Evolutionary conservation across 1,140 invertebrate species (phyloP).

Genomic region (Carcinoscorpius rotundicauda): DNA sequence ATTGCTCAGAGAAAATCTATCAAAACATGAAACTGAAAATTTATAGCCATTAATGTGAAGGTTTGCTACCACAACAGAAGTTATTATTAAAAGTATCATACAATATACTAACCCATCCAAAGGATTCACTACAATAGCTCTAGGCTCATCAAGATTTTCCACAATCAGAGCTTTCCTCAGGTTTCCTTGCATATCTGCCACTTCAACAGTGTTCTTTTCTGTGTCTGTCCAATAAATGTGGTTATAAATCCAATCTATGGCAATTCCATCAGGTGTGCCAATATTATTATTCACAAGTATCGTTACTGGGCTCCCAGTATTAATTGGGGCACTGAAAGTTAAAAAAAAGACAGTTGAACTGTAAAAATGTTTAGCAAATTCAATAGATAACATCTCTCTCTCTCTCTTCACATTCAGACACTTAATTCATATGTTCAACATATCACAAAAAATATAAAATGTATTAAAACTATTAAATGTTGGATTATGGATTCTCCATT

Average conservation of each 20-base stretch:
- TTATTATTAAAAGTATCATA: too few species aligned
- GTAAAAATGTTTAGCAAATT: too few species aligned
- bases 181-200: constrained; percentile 75
- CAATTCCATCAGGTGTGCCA: constrained; percentile 80
- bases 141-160: constrained; percentile 75
- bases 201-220: constrained; percentile 60
- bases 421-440: too few species aligned
- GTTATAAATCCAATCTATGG: constrained; percentile 93
- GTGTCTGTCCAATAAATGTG: constrained; percentile 84
- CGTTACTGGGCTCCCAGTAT: constrained; percentile 69
- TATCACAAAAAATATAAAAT: too few species aligned
- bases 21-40: too few species aligned
- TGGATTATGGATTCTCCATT: too few species aligned
- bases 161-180: constrained; percentile 75
- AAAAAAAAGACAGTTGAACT: background rate
- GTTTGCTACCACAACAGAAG: too few species aligned
- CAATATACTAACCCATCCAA: constrained; percentile 55
- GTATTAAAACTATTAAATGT: too few species aligned
- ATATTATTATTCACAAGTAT: constrained; percentile 69
- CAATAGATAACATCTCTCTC: too few species aligned
- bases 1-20: too few species aligned
- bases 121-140: constrained; percentile 90
- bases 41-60: too few species aligned
- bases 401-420: too few species aligned
- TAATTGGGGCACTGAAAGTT: constrained; percentile 60